These are phyloP conservation scores for Hypothenemus hampei DNA, from an alignment of 1,140 invertebrate genomes.

Conservation along the genomic window DNA sequence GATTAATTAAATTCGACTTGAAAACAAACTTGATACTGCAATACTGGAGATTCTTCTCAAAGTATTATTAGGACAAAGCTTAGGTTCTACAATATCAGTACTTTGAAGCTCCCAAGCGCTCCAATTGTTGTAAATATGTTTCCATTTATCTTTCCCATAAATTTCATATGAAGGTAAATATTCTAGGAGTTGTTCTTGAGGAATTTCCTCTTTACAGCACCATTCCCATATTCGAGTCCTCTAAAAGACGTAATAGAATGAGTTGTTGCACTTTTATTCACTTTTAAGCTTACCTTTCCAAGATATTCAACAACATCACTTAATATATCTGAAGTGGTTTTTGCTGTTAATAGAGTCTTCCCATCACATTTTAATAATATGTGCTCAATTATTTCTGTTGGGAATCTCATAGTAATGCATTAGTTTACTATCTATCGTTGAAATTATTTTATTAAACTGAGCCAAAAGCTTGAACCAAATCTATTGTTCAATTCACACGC, in stretches of 20 bases:
- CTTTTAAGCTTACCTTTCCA: slow-evolving; percentile 27
- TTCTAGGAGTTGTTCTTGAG: slow-evolving; percentile 35
- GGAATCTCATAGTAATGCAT: slow-evolving; percentile 30
- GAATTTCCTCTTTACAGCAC: slow-evolving; percentile 40
- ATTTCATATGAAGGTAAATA: slow-evolving; percentile 35
- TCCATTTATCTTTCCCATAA: slow-evolving; percentile 32
- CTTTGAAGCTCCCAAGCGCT: slow-evolving; percentile 34
- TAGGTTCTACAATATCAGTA: slow-evolving; percentile 29
- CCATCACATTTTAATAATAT: slow-evolving; percentile 40
- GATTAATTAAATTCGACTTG: neutral
- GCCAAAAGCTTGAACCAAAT: slow-evolving; percentile 3
- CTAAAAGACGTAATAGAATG: slow-evolving; percentile 24
- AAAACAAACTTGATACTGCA: slow-evolving; percentile 34
- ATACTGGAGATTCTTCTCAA: slow-evolving; percentile 38
- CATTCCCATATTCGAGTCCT: slow-evolving; percentile 39
- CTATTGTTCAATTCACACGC: slow-evolving; percentile 14
- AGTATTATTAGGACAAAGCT: slow-evolving; percentile 33
- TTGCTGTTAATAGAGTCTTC: slow-evolving; percentile 36
- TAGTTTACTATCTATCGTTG: neutral
- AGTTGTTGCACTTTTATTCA: neutral
- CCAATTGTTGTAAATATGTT: slow-evolving; percentile 39
- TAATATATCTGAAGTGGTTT: slow-evolving; percentile 30
- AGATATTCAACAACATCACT: slow-evolving; percentile 35
- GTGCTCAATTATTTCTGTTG: slow-evolving; percentile 38
- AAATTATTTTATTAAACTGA: slow-evolving; percentile 7